Conservation (phyloP, 2,113 vertebrate genomes). For the Eupsittula cactorum region DNA sequence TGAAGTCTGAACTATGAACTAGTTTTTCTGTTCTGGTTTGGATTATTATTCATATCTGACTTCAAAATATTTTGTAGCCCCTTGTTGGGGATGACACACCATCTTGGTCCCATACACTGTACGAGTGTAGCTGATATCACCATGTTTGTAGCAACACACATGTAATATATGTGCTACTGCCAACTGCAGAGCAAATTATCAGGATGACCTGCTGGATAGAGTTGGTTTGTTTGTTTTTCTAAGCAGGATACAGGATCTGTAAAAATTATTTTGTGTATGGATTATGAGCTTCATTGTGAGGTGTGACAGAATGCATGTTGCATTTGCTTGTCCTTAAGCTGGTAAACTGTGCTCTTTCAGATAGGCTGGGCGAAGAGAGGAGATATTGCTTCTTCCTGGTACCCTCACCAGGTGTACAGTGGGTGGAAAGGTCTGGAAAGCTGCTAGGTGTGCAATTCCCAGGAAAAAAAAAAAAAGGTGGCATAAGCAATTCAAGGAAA, state of each 20-base stretch:
- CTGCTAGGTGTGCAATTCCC: background rate
- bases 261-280: background rate
- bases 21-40: background rate
- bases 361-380: background rate
- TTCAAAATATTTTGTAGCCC: background rate
- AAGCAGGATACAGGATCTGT: background rate
- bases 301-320: background rate
- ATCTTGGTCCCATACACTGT: background rate
- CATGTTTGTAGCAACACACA: accelerated
- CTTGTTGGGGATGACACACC: background rate
- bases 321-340: background rate
- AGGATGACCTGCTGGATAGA: background rate
- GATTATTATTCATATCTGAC: background rate
- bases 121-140: background rate
- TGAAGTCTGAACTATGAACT: background rate
- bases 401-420: background rate
- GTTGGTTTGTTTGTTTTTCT: background rate
- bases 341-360: accelerated
- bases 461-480: background rate
- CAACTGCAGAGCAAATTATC: background rate
- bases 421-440: background rate
- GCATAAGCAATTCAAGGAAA: background rate
- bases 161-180: background rate
- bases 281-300: background rate
- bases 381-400: background rate